Evolutionary conservation across 2,797 vertebrate species (phyloP).

Genomic region (Onychomys arenicola): DNA sequence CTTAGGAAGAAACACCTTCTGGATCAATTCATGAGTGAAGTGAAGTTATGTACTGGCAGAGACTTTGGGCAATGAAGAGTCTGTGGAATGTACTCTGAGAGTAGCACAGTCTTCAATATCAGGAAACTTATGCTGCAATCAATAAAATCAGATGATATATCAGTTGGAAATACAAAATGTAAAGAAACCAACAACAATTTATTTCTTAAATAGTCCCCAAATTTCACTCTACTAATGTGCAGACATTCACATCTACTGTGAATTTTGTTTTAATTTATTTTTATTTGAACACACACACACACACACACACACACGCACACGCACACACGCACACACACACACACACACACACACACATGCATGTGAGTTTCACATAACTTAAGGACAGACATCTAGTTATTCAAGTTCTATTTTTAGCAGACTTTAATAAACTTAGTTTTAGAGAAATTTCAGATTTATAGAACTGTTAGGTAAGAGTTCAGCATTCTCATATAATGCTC

Average conservation of each 20-base stretch:
- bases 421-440: not conserved
- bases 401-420: not conserved
- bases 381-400: not conserved
- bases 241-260: not conserved
- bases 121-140: not conserved
- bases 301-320: not conserved
- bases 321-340: not conserved
- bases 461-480: not conserved
- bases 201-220: not conserved
- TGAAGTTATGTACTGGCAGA: not conserved
- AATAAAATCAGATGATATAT: not conserved
- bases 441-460: not conserved
- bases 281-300: no score
- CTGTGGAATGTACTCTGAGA: not conserved
- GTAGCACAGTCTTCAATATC: not conserved
- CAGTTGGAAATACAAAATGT: not conserved
- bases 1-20: accelerated
- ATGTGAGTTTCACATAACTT: no score
- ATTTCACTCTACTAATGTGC: not conserved
- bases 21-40: not conserved
- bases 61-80: no score
- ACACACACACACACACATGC: no score
- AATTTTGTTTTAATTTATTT: not conserved
- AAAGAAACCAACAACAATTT: not conserved
- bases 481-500: not conserved